Base-by-base conservation (phyloP, 1,140 invertebrate genomes). In the Calliopsis andreniformis region DNA sequence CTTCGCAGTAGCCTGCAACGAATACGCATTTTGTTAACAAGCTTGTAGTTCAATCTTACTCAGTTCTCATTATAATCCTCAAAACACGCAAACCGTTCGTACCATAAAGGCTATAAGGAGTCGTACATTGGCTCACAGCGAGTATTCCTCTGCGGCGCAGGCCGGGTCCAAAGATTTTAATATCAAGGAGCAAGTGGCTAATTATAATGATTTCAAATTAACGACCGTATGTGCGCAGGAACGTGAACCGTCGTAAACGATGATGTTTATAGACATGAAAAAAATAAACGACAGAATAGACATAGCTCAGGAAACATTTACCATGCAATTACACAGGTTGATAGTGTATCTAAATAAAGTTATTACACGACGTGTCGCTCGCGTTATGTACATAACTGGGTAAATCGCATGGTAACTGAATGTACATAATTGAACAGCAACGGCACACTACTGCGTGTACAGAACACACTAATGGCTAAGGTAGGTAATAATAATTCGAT, bases 341-440 rank as follows among this genome's bases (percentile, higher is more conserved):
- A 87, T 84, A 78, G 72, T 83, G 78, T 83, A 81, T 81, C 76
- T 80, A 78, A 86, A 87, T 87, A 85, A 87, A 86, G 84, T 87
- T 87, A 86, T 87, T 87, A 86, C 78, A 23, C 55, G 70, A 80
- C 56, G 83, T 85, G 85, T 86, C 82, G 79, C 66, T 86, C 75
- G 76, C 49, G 55, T 85, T 85, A 79, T 64, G 81, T 79, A 5
- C 35, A 10, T 78, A 79, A 39, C 66, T 70, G 42, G 67, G 76
- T 78, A 72, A 83, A 86, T 82, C 76, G 61, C 78, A 25, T 63
- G 61, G 43, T 55, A 77, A 77, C 56, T 55, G 64, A 69, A 35
- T 47, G 39, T 62, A 76, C 39, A 53, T 56, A 61, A 35, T 32
- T 32, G 53, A 25, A 70, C 51, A 30, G 43, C 51, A 64, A 72